Evolutionary conservation across 1,140 invertebrate genomes (phyloP).

Genomic region (Galleria mellonella): DNA sequence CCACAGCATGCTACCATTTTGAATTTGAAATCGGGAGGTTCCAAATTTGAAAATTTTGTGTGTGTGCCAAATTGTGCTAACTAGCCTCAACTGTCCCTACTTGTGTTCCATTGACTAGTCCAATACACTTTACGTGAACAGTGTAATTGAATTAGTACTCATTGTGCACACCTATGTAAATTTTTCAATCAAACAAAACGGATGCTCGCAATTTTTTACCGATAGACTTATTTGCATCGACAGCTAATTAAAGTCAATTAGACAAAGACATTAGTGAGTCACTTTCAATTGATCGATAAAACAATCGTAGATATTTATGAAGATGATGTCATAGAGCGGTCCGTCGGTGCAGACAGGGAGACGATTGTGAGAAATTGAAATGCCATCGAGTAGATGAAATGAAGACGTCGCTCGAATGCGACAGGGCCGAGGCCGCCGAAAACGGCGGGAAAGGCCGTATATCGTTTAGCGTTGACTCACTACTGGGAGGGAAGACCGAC

Average conservation of each 20-base stretch:
- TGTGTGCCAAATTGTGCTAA: conserved; percentile 20
- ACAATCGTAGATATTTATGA: not conserved
- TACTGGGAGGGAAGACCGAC: conserved; percentile 45
- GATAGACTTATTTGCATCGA: too few species aligned
- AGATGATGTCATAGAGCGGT: not conserved
- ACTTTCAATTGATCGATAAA: not conserved
- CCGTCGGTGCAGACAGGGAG: not conserved
- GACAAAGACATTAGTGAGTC: too few species aligned
- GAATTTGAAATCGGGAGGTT: conserved; percentile 7
- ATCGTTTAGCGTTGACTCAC: conserved; percentile 66
- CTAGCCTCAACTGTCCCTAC: conserved; percentile 1
- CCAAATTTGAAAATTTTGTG: conserved; percentile 7
- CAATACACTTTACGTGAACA: conserved; percentile 12
- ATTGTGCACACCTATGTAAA: not conserved
- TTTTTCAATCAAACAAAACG: not conserved
- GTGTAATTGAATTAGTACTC: conserved; percentile 16
- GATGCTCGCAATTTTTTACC: not conserved
- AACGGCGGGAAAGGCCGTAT: conserved; percentile 60
- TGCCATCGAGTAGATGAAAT: conserved; percentile 62
- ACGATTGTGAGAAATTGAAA: conserved; percentile 21
- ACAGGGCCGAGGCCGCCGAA: conserved; percentile 59
- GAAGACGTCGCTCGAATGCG: conserved; percentile 69
- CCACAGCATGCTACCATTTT: conserved; percentile 1
- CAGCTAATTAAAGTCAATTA: too few species aligned
- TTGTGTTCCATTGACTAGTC: conserved; percentile 8